Conservation (phyloP, 1,140 invertebrate genomes). For the Lineus longissimus region DNA sequence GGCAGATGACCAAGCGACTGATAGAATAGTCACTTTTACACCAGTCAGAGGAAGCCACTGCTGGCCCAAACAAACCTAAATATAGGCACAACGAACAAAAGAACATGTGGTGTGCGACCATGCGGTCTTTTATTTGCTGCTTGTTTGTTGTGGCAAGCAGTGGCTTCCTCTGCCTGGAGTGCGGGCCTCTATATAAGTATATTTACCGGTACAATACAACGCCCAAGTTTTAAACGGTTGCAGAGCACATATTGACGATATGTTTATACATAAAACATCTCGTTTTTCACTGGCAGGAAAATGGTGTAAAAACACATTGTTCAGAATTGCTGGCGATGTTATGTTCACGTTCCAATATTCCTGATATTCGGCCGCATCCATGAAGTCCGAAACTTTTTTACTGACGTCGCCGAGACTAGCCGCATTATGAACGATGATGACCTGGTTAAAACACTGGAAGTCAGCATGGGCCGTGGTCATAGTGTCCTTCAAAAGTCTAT, state of each 20-base stretch:
- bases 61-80: too few species aligned
- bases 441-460: constrained; percentile 60
- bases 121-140: too few species aligned
- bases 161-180: too few species aligned
- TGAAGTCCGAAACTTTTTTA: constrained; percentile 60
- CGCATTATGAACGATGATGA: constrained; percentile 84
- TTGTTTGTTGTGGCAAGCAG: too few species aligned
- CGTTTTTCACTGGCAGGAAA: constrained; percentile 55
- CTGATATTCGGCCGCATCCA: constrained; percentile 39
- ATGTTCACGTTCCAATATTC: constrained; percentile 76
- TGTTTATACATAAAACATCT: constrained; percentile 70
- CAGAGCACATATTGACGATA: constrained; percentile 78
- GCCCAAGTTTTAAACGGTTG: constrained; percentile 71
- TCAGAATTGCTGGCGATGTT: constrained; percentile 72
- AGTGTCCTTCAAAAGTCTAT: constrained; percentile 57
- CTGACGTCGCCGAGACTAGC: constrained; percentile 76
- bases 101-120: too few species aligned
- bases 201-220: constrained; percentile 77
- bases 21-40: too few species aligned
- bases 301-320: constrained; percentile 67
- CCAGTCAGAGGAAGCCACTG: too few species aligned
- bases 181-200: not conserved
- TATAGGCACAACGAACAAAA: too few species aligned
- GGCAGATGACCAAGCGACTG: too few species aligned
- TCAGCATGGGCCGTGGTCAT: constrained; percentile 32